A percentile compares a stretch with the other conserved stretches of the same genome.
These are phyloP conservation scores for Sciaenops ocellatus DNA, from an alignment of 2,797 vertebrate species.

Conservation along the genomic window DNA sequence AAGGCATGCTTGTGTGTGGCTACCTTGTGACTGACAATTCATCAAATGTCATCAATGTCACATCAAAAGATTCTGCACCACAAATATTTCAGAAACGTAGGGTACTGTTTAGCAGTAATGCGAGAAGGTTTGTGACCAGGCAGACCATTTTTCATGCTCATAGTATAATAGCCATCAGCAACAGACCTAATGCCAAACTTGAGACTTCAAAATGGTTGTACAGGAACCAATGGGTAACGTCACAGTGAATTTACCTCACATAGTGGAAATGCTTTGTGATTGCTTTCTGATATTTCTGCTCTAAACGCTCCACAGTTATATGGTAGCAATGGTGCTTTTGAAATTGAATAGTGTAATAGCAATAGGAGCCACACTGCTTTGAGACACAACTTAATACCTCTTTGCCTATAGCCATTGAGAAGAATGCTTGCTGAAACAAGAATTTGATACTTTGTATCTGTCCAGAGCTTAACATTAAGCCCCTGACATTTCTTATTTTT, in stretches of 20 bases:
- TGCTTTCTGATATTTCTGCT: not conserved
- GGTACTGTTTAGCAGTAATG: no score
- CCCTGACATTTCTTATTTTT: slow-evolving; percentile 28
- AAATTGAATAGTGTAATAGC: slow-evolving; percentile 28
- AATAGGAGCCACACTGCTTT: slow-evolving; percentile 30
- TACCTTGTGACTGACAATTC: no score
- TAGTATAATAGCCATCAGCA: no score
- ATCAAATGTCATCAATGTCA: no score
- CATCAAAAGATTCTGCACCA: no score
- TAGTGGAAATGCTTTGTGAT: not conserved
- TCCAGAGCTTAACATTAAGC: slow-evolving; percentile 22
- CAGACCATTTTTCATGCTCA: no score
- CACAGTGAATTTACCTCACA: not conserved
- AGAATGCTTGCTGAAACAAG: slow-evolving; percentile 21
- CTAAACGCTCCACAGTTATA: not conserved
- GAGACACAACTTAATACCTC: slow-evolving; percentile 46
- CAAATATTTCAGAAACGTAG: no score
- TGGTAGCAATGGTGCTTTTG: not conserved
- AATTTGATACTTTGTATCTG: slow-evolving; percentile 22
- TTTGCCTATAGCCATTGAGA: slow-evolving; percentile 31
- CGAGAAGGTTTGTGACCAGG: no score
- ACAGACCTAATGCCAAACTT: no score
- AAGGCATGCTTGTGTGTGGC: no score
- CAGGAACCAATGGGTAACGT: no score
- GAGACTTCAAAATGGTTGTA: no score